Conservation (phyloP, 2,113 vertebrate species). For the Crotalus tigris region DNA sequence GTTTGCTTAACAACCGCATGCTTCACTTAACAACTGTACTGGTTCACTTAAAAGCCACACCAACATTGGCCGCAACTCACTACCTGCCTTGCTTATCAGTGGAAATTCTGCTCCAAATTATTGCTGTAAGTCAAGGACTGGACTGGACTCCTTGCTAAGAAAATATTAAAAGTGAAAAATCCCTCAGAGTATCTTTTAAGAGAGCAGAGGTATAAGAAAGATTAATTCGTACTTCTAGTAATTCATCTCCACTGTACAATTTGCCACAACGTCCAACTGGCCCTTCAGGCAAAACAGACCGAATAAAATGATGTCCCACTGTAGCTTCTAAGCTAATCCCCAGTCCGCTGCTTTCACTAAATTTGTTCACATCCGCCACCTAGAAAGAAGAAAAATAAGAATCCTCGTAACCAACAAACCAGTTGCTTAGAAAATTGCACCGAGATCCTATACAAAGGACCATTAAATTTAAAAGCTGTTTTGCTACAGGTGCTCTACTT, state of each 20-base stretch:
- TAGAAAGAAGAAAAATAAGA: slow-evolving; percentile 53
- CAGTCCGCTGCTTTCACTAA: slow-evolving; percentile 88
- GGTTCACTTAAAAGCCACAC: background rate
- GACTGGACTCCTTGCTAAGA: background rate
- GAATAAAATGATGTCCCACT: slow-evolving; percentile 90
- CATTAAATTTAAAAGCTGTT: slow-evolving; percentile 1
- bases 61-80: background rate
- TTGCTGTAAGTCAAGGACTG: background rate
- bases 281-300: slow-evolving; percentile 92
- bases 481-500: background rate
- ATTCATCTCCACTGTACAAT: slow-evolving; percentile 91
- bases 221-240: slow-evolving; percentile 82
- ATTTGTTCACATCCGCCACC: slow-evolving; percentile 92
- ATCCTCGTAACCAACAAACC: background rate
- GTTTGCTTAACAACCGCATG: background rate
- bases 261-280: slow-evolving; percentile 89
- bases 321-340: slow-evolving; percentile 93
- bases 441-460: background rate
- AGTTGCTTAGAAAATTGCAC: background rate
- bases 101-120: background rate
- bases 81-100: background rate
- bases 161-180: background rate
- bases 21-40: background rate
- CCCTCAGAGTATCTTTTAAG: background rate
- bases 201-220: background rate